phyloP scores from a whole-genome alignment of 1,140 invertebrate genomes.

The Cyphomyrmex costatus region DNA sequence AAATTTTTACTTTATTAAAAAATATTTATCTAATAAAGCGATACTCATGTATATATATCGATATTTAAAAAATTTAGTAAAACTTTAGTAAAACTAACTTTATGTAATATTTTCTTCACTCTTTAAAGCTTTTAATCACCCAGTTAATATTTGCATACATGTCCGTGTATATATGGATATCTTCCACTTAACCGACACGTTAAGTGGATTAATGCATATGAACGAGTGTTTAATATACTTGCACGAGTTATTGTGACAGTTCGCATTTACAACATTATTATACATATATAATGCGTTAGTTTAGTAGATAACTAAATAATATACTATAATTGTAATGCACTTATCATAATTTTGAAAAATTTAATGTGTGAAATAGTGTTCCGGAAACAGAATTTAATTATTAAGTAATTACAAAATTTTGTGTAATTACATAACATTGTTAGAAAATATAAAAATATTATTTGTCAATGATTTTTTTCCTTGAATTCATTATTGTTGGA shows the following conservation, averaged over 20 bases:
- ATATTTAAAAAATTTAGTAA: background rate
- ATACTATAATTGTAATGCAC: background rate
- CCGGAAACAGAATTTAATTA: background rate
- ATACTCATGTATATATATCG: background rate
- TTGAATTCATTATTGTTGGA: background rate
- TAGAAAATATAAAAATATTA: background rate
- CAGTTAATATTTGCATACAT: background rate
- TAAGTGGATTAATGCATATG: background rate
- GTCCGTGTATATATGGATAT: background rate
- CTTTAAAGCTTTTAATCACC: conserved; percentile 18
- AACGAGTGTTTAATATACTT: background rate
- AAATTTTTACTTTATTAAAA: conserved; percentile 13
- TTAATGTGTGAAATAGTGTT: background rate
- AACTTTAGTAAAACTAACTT: background rate
- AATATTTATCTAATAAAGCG: background rate
- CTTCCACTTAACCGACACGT: conserved; percentile 3
- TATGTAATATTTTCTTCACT: background rate
- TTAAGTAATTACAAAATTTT: conserved; percentile 10
- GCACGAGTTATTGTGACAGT: conserved; percentile 13
- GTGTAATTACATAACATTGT: background rate
- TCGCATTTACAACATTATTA: background rate
- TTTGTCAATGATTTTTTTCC: background rate
- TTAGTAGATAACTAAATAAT: background rate
- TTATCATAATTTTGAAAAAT: conserved; percentile 13
- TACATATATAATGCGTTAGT: background rate